Percentiles rank a stretch among this genome's conserved stretches.
Evolutionary conservation across 2,888 invertebrate species (phyloP).

Genomic region (Gnatocerus cornutus): DNA sequence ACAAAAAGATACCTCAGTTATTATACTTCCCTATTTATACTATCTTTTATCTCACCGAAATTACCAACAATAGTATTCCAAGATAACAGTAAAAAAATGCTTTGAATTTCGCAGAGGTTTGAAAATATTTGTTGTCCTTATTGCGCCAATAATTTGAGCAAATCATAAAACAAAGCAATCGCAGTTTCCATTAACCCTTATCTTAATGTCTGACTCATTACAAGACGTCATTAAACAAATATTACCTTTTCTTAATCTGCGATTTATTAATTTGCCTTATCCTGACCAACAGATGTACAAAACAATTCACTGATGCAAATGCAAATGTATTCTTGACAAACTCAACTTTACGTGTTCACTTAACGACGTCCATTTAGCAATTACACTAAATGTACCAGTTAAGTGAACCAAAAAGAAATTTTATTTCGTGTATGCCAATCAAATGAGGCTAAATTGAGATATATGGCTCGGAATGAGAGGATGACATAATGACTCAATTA

Average conservation of each 20-base stretch:
- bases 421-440: conserved; percentile 34
- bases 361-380: conserved; percentile 37
- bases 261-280: no score
- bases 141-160: neutral
- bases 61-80: neutral
- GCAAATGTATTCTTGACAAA: conserved; percentile 17
- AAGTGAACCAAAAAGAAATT: conserved; percentile 36
- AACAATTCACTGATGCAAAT: conserved; percentile 2
- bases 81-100: conserved; percentile 1
- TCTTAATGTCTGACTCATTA: neutral
- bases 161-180: conserved; percentile 8
- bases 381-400: conserved; percentile 40
- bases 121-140: neutral
- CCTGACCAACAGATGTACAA: neutral
- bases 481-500: conserved; percentile 50
- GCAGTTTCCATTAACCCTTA: neutral
- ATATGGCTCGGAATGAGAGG: conserved; percentile 29
- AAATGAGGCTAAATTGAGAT: conserved; percentile 38
- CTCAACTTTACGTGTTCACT: conserved; percentile 27
- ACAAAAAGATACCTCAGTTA: no score
- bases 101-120: neutral
- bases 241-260: neutral
- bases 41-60: neutral
- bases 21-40: neutral
- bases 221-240: neutral